These are phyloP conservation scores for Furcifer pardalis DNA, from an alignment of 2,797 vertebrate genomes.

Conservation along the genomic window DNA sequence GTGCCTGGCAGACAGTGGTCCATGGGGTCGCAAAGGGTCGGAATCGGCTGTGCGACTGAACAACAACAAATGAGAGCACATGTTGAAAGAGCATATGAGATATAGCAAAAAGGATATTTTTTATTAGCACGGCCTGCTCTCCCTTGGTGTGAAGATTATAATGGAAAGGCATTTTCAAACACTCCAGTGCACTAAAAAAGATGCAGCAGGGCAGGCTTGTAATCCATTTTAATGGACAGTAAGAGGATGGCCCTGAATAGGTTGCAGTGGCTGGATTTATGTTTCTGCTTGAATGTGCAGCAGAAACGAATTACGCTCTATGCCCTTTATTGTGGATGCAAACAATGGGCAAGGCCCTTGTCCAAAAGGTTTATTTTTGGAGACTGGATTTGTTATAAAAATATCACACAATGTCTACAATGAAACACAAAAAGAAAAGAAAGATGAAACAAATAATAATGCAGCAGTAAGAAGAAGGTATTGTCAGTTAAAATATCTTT, in stretches of 20 bases:
- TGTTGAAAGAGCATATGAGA: conserved; percentile 6
- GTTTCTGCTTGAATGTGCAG: conserved; percentile 33
- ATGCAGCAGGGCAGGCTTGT: conserved; percentile 49
- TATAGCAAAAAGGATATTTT: neutral
- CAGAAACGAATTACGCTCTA: conserved; percentile 31
- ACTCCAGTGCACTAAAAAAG: conserved; percentile 11
- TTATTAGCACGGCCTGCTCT: conserved; percentile 20
- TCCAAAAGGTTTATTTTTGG: neutral
- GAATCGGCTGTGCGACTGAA: too few relatives aligned
- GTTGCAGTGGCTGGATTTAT: conserved; percentile 17
- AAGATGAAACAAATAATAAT: neutral
- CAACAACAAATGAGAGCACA: too few relatives aligned
- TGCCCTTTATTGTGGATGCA: conserved; percentile 44
- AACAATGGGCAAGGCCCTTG: conserved; percentile 9
- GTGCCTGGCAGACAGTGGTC: too few relatives aligned
- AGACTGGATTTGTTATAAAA: neutral
- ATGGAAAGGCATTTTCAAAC: conserved; percentile 35
- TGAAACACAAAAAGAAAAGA: neutral
- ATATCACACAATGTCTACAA: neutral
- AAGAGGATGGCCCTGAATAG: conserved; percentile 40
- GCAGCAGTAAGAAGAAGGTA: neutral
- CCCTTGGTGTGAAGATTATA: conserved; percentile 28
- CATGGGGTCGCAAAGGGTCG: too few relatives aligned
- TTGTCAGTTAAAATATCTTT: neutral
- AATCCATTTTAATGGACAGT: conserved; percentile 50